Evolutionary conservation across 2,888 invertebrate genomes (phyloP), one percentile per base, ranked within the genome.

Genomic region (Hypena proboscidalis): DNA sequence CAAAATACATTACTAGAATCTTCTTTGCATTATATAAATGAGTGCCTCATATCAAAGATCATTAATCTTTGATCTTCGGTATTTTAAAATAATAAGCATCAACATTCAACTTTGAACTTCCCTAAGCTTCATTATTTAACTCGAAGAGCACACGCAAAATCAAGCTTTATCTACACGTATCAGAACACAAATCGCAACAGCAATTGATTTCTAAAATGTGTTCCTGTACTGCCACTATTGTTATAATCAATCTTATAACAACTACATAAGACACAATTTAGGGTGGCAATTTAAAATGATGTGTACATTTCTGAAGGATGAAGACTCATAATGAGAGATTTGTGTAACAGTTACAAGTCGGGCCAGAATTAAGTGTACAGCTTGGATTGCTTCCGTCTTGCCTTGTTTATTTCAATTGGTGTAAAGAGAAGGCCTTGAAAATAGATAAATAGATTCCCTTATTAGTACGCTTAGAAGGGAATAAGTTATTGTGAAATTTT

Each of bases 251-350:
- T 45, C 46, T 47, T 59, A 47, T 56, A 19, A 27, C 39, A 9
- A 6, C 22, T 48, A 4, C 19, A 35, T 51, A 56, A 47, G 63
- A 45, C 35, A 39, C 40, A 67, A 57, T 56, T 44, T 63, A 36
- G 38, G 47, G 49, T 37, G 36, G 43, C 32, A 32, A 44, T 55
- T 47, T 66, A 22, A 33, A 49, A 35, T 49, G 45, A 44, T 44
- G 26, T 49, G 38, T 33, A 36, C 21, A 29, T 7, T 39, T 30
- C 42, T 46, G 21, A 40, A 21, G 47, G 23, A 40, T 29, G 31
- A 33, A 45, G 35, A 17, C 29, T 40, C 42, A 30, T 59, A 59
- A 63, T 59, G 60, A 67, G 43, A 38, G 31, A 44, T 48, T 23
- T 19, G 34, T 45, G 30, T 56, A 59, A 56, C 52, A 35, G 33